A percentile compares a stretch with the other conserved stretches of the same genome.
Conservation (phyloP, 2,113 vertebrate genomes). For the Scartelaos histophorus region DNA sequence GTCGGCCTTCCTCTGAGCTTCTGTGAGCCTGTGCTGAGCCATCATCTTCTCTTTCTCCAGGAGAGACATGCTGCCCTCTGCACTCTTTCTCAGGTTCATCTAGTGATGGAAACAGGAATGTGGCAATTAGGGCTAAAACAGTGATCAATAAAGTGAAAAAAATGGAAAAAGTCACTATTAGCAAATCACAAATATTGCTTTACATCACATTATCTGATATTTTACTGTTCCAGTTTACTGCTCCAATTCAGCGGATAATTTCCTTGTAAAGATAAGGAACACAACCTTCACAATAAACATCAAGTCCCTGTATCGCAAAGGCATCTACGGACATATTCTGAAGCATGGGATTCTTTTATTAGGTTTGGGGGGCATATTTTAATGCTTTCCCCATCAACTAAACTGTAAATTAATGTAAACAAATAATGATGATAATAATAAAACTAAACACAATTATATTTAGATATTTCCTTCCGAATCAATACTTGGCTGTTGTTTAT, state of each 20-base stretch:
- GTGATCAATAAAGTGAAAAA: background rate
- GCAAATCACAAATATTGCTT: background rate
- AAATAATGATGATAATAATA: too few species aligned
- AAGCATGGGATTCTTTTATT: too few species aligned
- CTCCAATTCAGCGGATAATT: too few species aligned
- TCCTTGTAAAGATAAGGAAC: too few species aligned
- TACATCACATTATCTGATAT: too few species aligned
- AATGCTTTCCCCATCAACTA: background rate
- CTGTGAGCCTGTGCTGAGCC: conserved; percentile 88
- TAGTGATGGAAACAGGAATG: conserved; percentile 35
- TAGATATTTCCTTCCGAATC: too few species aligned
- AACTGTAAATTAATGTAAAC: too few species aligned
- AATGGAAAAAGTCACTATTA: background rate
- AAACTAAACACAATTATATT: too few species aligned
- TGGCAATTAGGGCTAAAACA: background rate
- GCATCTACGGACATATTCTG: too few species aligned
- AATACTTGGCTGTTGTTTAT: background rate
- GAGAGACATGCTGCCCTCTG: conserved; percentile 84
- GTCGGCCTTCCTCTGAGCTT: conserved; percentile 95
- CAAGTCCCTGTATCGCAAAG: too few species aligned
- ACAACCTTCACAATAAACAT: too few species aligned
- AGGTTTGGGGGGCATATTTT: background rate
- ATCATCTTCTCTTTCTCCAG: conserved; percentile 96
- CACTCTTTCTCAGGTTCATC: conserved; percentile 83
- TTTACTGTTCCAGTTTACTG: too few species aligned